phyloP scores from a whole-genome alignment of 2,113 vertebrate genomes.

The Catharus bicknelli region DNA sequence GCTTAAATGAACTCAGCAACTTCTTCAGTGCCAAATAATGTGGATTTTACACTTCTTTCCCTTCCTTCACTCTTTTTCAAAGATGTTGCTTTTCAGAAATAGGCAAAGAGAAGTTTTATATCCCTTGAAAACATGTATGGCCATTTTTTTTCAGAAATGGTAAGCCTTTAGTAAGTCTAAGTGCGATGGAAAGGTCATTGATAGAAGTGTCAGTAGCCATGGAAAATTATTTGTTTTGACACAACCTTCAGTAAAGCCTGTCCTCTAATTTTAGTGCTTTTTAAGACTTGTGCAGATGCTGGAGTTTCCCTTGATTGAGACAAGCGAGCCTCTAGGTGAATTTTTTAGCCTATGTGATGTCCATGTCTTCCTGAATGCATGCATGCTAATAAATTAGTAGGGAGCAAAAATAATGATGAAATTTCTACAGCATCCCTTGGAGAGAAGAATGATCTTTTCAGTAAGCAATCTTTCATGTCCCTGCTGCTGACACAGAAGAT shows the following conservation, averaged over 20 bases:
- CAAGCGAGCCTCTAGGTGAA: neutral
- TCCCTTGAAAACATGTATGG: neutral
- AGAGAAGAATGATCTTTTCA: neutral
- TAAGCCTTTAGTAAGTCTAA: neutral
- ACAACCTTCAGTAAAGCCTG: neutral
- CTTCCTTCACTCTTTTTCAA: neutral
- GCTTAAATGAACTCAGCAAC: neutral
- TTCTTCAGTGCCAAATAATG: neutral
- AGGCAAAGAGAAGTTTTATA: neutral
- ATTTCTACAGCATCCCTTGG: neutral
- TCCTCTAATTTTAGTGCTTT: neutral
- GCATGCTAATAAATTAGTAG: neutral
- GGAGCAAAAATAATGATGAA: neutral
- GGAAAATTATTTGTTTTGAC: neutral
- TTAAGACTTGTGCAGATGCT: neutral
- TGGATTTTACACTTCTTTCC: neutral
- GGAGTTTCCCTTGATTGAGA: neutral
- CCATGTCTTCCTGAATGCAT: neutral
- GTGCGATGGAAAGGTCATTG: neutral
- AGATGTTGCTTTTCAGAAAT: neutral
- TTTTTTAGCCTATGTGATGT: neutral
- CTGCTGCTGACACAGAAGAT: neutral
- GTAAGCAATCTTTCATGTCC: neutral
- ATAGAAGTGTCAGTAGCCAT: neutral
- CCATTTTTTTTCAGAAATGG: neutral